phyloP scores from a whole-genome alignment of 2,113 vertebrate species.

The Pagrus major region DNA sequence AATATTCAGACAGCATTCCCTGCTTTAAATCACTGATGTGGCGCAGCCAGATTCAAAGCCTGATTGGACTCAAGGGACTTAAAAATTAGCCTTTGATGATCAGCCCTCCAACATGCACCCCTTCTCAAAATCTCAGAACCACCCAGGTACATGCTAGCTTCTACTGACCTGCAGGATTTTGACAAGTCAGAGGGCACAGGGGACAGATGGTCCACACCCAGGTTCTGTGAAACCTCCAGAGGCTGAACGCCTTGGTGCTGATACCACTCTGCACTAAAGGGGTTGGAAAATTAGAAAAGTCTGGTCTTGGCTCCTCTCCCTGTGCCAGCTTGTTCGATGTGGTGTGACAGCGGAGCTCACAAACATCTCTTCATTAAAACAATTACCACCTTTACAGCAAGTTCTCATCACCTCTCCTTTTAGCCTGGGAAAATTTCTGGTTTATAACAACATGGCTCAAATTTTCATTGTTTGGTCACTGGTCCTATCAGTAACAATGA shows the following conservation, averaged over 20 bases:
- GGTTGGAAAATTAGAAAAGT: conserved; percentile 25
- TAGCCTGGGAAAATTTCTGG: too few relatives aligned
- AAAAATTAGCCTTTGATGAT: conserved; percentile 51
- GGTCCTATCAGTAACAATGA: background rate
- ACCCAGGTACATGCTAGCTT: conserved; percentile 1
- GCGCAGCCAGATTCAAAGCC: conserved; percentile 25
- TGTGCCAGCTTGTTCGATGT: background rate
- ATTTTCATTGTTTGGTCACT: background rate
- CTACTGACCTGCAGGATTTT: background rate
- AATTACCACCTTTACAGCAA: background rate
- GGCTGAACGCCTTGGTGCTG: background rate
- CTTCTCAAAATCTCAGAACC: conserved; percentile 2
- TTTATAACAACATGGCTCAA: background rate
- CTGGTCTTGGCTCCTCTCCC: background rate
- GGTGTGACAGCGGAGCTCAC: background rate
- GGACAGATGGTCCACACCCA: conserved; percentile 29
- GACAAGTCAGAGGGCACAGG: conserved; percentile 10
- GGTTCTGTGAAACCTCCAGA: conserved; percentile 3
- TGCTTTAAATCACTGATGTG: conserved; percentile 34
- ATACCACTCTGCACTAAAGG: conserved; percentile 22
- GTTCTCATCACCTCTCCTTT: background rate
- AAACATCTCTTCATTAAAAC: conserved; percentile 1
- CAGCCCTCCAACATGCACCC: conserved; percentile 9
- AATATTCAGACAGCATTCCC: conserved; percentile 46
- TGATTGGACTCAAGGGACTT: conserved; percentile 49